phyloP scores from a whole-genome alignment of 53 echinoderm and acorn worm genomes.

The Antedon mediterranea region DNA sequence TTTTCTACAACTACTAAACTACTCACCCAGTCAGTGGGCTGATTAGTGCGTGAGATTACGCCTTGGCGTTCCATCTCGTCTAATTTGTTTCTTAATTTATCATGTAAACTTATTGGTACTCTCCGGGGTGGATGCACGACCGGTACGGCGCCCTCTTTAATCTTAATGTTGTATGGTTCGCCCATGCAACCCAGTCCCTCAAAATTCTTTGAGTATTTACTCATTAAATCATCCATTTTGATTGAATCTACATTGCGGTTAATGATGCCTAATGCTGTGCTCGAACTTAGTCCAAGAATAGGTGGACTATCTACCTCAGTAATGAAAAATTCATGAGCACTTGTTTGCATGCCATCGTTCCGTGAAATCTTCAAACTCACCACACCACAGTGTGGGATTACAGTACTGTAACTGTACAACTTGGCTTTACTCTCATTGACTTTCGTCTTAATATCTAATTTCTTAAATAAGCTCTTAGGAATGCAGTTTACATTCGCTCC shows the following conservation, averaged over 20 bases:
- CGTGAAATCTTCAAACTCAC: background rate
- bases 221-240: background rate
- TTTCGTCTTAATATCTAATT: background rate
- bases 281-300: background rate
- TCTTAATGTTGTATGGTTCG: background rate
- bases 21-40: slow-evolving; percentile 35
- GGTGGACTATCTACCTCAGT: background rate
- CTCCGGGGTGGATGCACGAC: slow-evolving; percentile 1
- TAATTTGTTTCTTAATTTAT: slow-evolving; percentile 8
- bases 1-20: slow-evolving; percentile 27
- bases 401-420: background rate
- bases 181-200: background rate
- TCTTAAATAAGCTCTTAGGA: background rate
- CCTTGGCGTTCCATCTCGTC: slow-evolving; percentile 17
- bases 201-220: background rate
- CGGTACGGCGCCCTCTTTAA: background rate
- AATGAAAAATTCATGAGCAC: background rate
- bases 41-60: slow-evolving; percentile 4
- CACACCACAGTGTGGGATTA: background rate
- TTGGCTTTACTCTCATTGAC: background rate
- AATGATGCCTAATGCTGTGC: background rate
- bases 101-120: slow-evolving; percentile 17
- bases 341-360: background rate
- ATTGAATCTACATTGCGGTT: background rate
- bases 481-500: background rate